Conservation (phyloP, 2,797 vertebrate species). For the Catostomus latipinnis region DNA sequence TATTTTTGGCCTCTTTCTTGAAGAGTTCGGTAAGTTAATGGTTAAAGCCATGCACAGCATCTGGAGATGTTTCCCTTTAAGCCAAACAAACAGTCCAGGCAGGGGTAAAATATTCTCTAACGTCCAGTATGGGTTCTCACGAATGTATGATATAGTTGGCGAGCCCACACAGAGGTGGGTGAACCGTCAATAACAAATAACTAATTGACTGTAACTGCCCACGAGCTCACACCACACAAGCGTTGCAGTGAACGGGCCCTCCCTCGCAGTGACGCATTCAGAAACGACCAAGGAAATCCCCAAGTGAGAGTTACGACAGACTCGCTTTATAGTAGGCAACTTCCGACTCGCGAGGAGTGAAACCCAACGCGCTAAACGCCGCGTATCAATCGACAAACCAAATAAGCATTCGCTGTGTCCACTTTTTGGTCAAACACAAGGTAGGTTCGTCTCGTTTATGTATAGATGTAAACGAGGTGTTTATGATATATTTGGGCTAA, state of each 20-base stretch:
- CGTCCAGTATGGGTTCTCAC: conserved; percentile 4
- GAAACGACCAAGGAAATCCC: conserved; percentile 76
- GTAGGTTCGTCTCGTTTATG: conserved; percentile 17
- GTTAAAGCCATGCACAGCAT: too few relatives aligned
- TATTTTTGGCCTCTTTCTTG: too few relatives aligned
- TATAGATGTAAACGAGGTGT: not conserved
- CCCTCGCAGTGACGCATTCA: conserved; percentile 66
- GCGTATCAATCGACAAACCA: not conserved
- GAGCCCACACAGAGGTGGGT: not conserved
- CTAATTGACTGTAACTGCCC: not conserved
- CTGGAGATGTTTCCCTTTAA: not conserved
- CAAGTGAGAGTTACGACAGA: conserved; percentile 60
- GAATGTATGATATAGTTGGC: not conserved
- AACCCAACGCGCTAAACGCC: not conserved
- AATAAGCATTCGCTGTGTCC: not conserved
- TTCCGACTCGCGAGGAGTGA: conserved; percentile 26
- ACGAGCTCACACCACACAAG: conserved; percentile 38
- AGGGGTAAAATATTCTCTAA: not conserved
- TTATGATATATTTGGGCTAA: not conserved
- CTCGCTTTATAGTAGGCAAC: conserved; percentile 67
- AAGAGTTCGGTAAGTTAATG: too few relatives aligned
- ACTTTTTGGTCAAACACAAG: not conserved
- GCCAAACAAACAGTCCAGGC: not conserved
- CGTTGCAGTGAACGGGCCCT: conserved; percentile 35
- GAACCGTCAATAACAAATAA: not conserved